Percentiles rank a stretch among this genome's conserved stretches.
Evolutionary conservation across 2,888 invertebrate species (phyloP).

Genomic region (Drosophila basisetae): DNA sequence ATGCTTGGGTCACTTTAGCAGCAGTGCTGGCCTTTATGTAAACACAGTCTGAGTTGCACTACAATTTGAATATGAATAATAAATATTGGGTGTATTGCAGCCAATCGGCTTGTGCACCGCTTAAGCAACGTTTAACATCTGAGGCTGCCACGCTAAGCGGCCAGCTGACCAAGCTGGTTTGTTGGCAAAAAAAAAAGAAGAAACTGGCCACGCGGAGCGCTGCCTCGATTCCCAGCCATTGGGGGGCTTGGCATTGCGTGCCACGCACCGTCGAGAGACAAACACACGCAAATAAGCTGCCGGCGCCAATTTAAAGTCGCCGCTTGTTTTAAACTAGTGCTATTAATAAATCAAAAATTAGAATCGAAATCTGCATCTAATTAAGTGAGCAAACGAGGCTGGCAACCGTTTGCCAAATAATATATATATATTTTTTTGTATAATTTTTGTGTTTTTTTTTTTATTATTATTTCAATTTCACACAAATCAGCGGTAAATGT

Average conservation of each 20-base stretch:
- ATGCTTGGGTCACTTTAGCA: conserved; percentile 17
- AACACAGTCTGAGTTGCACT: conserved; percentile 19
- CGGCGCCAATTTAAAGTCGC: conserved; percentile 50
- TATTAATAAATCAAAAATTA: conserved; percentile 68
- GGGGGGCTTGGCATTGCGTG: conserved; percentile 63
- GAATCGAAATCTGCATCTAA: conserved; percentile 60
- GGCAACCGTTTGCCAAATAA: conserved; percentile 31
- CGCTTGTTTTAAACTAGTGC: conserved; percentile 42
- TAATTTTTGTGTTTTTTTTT: not conserved
- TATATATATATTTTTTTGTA: conserved; percentile 4
- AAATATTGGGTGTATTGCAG: conserved; percentile 23
- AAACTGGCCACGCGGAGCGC: conserved; percentile 34
- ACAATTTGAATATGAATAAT: conserved; percentile 35
- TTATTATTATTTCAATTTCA: conserved; percentile 63
- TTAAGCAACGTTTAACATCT: conserved; percentile 73
- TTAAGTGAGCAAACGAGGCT: conserved; percentile 43
- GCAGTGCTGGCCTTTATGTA: not conserved
- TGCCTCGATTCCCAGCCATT: conserved; percentile 44
- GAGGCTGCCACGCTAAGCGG: conserved; percentile 45
- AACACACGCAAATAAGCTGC: conserved; percentile 63
- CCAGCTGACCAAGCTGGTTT: conserved; percentile 68
- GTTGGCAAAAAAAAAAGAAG: conserved; percentile 44
- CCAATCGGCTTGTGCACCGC: conserved; percentile 64
- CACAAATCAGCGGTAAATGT: conserved; percentile 80
- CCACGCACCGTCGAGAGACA: conserved; percentile 34